Evolutionary conservation across 1,140 invertebrate species (phyloP).

Genomic region (Plodia interpunctella): DNA sequence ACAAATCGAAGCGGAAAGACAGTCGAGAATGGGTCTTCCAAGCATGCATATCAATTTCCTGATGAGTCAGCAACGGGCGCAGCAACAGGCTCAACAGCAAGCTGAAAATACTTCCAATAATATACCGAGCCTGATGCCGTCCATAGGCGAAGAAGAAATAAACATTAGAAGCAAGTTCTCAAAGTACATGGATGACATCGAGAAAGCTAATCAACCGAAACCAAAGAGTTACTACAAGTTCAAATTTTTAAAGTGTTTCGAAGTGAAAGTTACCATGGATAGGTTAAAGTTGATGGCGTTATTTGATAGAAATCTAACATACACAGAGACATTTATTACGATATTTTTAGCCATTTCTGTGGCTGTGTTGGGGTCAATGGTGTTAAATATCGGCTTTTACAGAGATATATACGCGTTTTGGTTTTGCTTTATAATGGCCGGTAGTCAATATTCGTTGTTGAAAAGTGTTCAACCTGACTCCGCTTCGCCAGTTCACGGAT

Average conservation of each 20-base stretch:
- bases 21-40: slow-evolving; percentile 66
- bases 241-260: slow-evolving; percentile 82
- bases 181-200: slow-evolving; percentile 60
- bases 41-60: slow-evolving; percentile 73
- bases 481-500: slow-evolving; percentile 98
- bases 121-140: slow-evolving; percentile 58
- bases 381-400: slow-evolving; percentile 92
- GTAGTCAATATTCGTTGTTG: slow-evolving; percentile 97
- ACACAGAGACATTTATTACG: slow-evolving; percentile 90
- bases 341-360: slow-evolving; percentile 92
- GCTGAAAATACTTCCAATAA: slow-evolving; percentile 44
- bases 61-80: slow-evolving; percentile 55
- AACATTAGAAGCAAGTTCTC: slow-evolving; percentile 59
- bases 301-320: slow-evolving; percentile 93
- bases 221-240: slow-evolving; percentile 93
- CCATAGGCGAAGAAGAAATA: slow-evolving; percentile 67
- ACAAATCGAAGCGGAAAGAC: slow-evolving; percentile 68
- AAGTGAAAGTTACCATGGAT: slow-evolving; percentile 91
- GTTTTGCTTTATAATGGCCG: slow-evolving; percentile 97
- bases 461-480: slow-evolving; percentile 99
- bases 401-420: slow-evolving; percentile 95
- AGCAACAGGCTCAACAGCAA: slow-evolving; percentile 55
- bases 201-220: slow-evolving; percentile 68
- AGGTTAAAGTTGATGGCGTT: slow-evolving; percentile 93
- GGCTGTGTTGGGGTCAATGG: slow-evolving; percentile 88